Evolutionary conservation across 2,888 invertebrate species (phyloP), one percentile per base, ranked within the genome.

Genomic region (Acrocera orbiculus): DNA sequence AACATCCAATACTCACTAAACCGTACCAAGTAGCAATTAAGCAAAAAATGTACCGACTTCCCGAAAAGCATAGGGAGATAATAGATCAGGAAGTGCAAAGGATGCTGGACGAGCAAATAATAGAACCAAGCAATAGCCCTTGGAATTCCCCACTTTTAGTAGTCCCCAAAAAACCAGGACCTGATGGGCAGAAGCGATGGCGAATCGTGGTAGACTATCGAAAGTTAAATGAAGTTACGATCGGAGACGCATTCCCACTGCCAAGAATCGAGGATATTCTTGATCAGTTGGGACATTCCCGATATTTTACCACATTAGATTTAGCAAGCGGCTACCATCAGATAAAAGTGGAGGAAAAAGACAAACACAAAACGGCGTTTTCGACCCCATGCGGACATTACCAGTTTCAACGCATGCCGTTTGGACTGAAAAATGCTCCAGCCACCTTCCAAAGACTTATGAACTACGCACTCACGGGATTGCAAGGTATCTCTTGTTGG

Each of bases 121-220:
- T 25, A 5, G 6, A 25, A 25, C 5, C 4, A 13, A 25, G 37
- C 10, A 23, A 23, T 26, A 38, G 38, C 13, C 37, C 39, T 14
- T 44, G 41, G 38, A 40, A 39, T 29, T 38, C 37, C 10, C 44
- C 43, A 9, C 40, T 47, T 5, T 40, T 43, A 38, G 40, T 46
- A 8, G 46, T 46, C 6, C 45, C 46, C 3, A 47, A 48, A 32
- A 46, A 47, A 27, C 8, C 34, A 9, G 39, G 40, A 4, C 17
- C 28, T 2, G 40, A 43, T 5, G 44, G 45, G 3, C 41, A 44
- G 35, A 42, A 40, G 24, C 45, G 46, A 35, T 46, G 45, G 45
- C 37, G 48, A 5, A 22, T 46, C 8, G 45, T 48, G 10, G 39
- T 46, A 14, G 45, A 42, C 14, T 44, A 40, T 32, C 24, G 43